Conservation (phyloP, 2,797 vertebrate species). For the Erethizon dorsatum region DNA sequence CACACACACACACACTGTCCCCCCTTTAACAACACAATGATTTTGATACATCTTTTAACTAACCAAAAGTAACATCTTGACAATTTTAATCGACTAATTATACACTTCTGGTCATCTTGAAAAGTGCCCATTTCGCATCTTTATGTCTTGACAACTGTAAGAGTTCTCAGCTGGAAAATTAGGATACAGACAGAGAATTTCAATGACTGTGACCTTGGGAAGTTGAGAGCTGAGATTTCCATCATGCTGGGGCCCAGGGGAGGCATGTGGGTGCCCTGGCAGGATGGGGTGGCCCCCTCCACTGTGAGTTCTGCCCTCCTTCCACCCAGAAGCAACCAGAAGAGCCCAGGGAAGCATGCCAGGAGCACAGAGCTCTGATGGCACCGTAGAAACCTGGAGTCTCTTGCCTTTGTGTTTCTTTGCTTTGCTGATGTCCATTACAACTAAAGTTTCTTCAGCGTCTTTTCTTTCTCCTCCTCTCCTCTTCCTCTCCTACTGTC, state of each 20-base stretch:
- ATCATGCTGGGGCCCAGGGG: constrained; percentile 30
- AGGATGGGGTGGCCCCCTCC: constrained; percentile 37
- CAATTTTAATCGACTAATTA: constrained; percentile 90
- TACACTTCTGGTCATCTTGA: constrained; percentile 88
- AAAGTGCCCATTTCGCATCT: constrained; percentile 85
- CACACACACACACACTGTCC: neutral
- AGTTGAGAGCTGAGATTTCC: constrained; percentile 72
- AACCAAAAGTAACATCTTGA: constrained; percentile 89
- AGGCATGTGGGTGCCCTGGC: constrained; percentile 46
- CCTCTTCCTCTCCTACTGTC: no score
- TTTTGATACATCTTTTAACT: constrained; percentile 89
- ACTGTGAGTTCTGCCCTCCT: constrained; percentile 39
- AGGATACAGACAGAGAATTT: constrained; percentile 86
- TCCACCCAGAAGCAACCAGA: constrained; percentile 56
- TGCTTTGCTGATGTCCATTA: fast-evolving
- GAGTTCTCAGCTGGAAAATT: constrained; percentile 88
- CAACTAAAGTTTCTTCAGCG: fast-evolving
- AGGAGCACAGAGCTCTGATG: fast-evolving
- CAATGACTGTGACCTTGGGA: constrained; percentile 84
- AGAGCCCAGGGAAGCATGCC: fast-evolving
- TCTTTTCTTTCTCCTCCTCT: neutral
- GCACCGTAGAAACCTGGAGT: fast-evolving
- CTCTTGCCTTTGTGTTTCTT: fast-evolving
- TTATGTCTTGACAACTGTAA: constrained; percentile 87
- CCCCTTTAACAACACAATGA: constrained; percentile 82